Conservation (phyloP, 2,888 invertebrate species). For the Perizoma affinitatum region DNA sequence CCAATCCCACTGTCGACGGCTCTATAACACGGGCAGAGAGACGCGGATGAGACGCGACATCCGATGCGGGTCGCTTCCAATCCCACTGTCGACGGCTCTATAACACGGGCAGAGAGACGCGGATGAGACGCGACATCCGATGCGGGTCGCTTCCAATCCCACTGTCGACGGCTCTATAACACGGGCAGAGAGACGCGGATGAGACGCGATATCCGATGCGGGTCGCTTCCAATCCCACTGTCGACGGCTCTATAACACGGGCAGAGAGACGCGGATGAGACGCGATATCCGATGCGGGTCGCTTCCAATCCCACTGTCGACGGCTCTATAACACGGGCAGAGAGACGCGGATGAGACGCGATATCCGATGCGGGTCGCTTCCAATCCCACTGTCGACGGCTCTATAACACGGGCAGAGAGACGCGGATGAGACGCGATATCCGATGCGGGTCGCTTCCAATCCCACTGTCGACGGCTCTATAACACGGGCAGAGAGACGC, state of each 20-base stretch:
- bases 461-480: slow-evolving; percentile 35
- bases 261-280: no score
- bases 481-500: neutral
- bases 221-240: slow-evolving; percentile 26
- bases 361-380: slow-evolving; percentile 21
- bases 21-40: slow-evolving; percentile 20
- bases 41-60: slow-evolving; percentile 1
- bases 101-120: neutral
- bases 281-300: slow-evolving; percentile 17
- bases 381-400: slow-evolving; percentile 31
- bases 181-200: no score
- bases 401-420: slow-evolving; percentile 20
- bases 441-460: slow-evolving; percentile 23
- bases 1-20: slow-evolving; percentile 31
- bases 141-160: slow-evolving; percentile 26
- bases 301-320: slow-evolving; percentile 31
- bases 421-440: slow-evolving; percentile 2
- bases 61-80: slow-evolving; percentile 23
- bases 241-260: slow-evolving; percentile 31
- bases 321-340: slow-evolving; percentile 24
- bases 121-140: slow-evolving; percentile 2
- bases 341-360: no score
- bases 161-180: slow-evolving; percentile 34
- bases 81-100: slow-evolving; percentile 35
- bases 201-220: slow-evolving; percentile 12